Evolutionary conservation across 2,113 vertebrate genomes (phyloP), one percentile per base, ranked within the genome.

Genomic region (Diglossa brunneiventris): DNA sequence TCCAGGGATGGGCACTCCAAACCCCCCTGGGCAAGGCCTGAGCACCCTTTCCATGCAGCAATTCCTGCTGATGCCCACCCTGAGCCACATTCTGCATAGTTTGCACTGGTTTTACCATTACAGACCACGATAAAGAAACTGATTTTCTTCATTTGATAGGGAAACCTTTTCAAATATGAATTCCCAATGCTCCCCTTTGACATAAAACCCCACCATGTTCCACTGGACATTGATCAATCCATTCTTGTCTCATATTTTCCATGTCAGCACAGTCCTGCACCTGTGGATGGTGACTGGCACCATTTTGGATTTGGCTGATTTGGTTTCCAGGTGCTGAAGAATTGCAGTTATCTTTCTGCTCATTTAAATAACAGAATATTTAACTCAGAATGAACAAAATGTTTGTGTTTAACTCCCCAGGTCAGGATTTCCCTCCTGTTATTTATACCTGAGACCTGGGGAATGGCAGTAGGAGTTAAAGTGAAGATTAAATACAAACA

Each of bases 1-100:
- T 31, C 6, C 63, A 42, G 72, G 44, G 62, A 2, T 33, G 31
- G 17, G 14, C 1, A 44, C 58, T 21, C 37, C 63, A 37, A 12
- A 23, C 7, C 50, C 9, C 58, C 50, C 58, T 23, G 76, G 47
- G 26, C 75, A 35, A 6, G 0, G 26, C 30, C 42, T 58, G 59
- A 15, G 7, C 37, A 1, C 10, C 11, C 27, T n/a, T 53, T 53
- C 53, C n/a, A 15, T 12, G n/a, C 0, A 9, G 39, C 5, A 75
- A 41, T 13, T 62, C 53, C 70, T 47, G 46, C 41, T 76, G 20
- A 0, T 75, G 30, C 21, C 70, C 78, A 76, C 1, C 24, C 24
- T 47, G 56, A 35, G 1, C 12, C 27, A 3, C 30, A 21, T 20
- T 46, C n/a, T 37, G 11, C 52, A 53, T 0, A 8, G 42, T 64